Base-by-base conservation (phyloP, 2,797 vertebrate species). In the Semaprochilodus insignis region DNA sequence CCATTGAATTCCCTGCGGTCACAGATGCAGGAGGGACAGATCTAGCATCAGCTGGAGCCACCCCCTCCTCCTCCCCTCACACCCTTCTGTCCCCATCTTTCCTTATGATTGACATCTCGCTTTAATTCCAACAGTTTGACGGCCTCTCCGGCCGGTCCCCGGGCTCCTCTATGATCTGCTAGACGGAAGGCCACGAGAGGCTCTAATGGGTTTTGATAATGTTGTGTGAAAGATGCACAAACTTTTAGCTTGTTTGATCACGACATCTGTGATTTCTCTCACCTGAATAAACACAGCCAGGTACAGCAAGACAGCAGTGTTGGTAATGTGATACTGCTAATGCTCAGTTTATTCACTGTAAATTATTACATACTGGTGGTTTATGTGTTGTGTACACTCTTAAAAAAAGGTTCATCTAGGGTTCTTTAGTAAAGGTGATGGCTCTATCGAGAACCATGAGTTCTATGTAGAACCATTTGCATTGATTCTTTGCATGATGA, bases 41-140 rank as follows among this genome's bases (percentile, higher is more conserved):
- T 65, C 74, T 40, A 34, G 62, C 34, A 55, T 81, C 62, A 74
- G 51, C 71, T 74, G 71, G 71, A 75, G 57, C 62, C 54, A 31
- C n/a, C 62, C 71, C 31, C 52, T 31, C 31, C 31, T 31, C 31
- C 31, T 31, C 31, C 31, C 31, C 31, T 31, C 31, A 31, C 23
- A 27, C 34, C 19, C 34, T 54, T n/a, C 72, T 48, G 4, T 36
- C 27, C 62, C 51, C 25, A 23, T 27, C 48, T 21, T 19, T 8
- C 36, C 51, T 25, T 3, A 8, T 62, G 59, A 74, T 34, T 74
- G 79, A 57, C 71, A 71, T 74, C 62, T 74, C 34, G 60, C 71
- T 74, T 81, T 52, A 81, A 40, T 81, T 81, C 60, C 71, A 63
- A 44, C 48, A 81, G 60, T 81, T 36, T 34, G 31, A 73, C 27